Evolutionary conservation across 2,888 invertebrate species (phyloP), one percentile per base, ranked within the genome.

Genomic region (Drosophila subquinaria): DNA sequence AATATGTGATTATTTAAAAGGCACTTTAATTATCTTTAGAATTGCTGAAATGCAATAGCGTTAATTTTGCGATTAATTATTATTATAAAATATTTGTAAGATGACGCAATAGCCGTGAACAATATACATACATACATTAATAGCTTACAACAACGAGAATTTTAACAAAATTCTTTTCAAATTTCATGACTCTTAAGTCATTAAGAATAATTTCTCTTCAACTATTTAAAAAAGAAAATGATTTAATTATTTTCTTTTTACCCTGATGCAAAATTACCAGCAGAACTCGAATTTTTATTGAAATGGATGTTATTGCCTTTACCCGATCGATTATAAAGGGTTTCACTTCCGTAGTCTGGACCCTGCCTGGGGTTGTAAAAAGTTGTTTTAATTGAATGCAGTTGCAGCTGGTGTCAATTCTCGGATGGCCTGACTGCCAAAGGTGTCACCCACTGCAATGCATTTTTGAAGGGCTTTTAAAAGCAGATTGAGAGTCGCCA

Each of bases 381-480:
- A 48, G 48, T 48, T 30, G 30, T 35, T 67, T 76, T 82, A 88
- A 82, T 88, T 88, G 76, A 82, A 82, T 82, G 69, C 76, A 76
- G 69, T 55, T 79, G 86, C 82, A 82, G 88, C 71, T 73, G 82
- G 76, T 88, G 82, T 82, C 82, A 88, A 66, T 79, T 79, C 50
- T 17, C n/a, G 33, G 38, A 45, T 30, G 59, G 50, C 61, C 60
- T 36, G 75, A 3, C 23, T 55, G 42, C 51, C 42, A 65, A 42
- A 35, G 50, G 45, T 33, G 30, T 23, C 73, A 56, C 55, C 56
- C 53, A 53, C 40, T 36, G 61, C 57, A 69, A 79, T 88, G 80
- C 82, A 82, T 88, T 82, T 82, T 86, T 79, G 76, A 82, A 72
- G 82, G 68, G 57, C 69, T 85, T 82, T 82, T 85, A 85, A 82